Evolutionary conservation across 1,140 invertebrate genomes (phyloP).

Genomic region (Reticulitermes speratus): DNA sequence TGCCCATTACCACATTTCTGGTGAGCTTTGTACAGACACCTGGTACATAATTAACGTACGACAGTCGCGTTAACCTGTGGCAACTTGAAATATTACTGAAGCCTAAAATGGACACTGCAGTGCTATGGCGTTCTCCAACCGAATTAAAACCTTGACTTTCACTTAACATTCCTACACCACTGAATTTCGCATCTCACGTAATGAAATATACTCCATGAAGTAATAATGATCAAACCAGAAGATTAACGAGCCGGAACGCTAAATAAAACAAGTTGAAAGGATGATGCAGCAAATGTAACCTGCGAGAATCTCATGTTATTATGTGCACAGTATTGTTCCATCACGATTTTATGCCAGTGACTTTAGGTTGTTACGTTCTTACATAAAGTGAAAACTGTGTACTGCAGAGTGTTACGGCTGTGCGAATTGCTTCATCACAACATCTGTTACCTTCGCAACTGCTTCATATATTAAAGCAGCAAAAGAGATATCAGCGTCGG

Average conservation of each 20-base stretch:
- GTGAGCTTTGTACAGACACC: too few species aligned
- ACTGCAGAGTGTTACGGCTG: not conserved
- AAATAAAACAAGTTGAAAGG: not conserved
- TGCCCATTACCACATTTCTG: too few species aligned
- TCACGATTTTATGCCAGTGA: not conserved
- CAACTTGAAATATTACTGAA: too few species aligned
- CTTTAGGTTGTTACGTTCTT: not conserved
- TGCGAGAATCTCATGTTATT: not conserved
- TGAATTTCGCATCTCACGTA: not conserved
- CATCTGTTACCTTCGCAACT: not conserved
- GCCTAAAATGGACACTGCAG: not conserved
- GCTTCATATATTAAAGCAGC: not conserved
- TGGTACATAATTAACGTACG: too few species aligned
- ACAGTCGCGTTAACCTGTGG: too few species aligned
- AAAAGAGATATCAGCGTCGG: not conserved
- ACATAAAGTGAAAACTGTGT: not conserved
- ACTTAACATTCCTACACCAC: not conserved
- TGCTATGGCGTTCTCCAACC: not conserved
- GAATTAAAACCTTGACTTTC: conserved; percentile 1
- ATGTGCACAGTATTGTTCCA: not conserved
- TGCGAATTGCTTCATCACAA: not conserved
- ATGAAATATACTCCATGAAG: not conserved
- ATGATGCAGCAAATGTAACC: not conserved
- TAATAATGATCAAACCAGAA: not conserved
- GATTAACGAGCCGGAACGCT: not conserved